Conservation (phyloP, 2,113 vertebrate species). For the Fregetta grallaria region DNA sequence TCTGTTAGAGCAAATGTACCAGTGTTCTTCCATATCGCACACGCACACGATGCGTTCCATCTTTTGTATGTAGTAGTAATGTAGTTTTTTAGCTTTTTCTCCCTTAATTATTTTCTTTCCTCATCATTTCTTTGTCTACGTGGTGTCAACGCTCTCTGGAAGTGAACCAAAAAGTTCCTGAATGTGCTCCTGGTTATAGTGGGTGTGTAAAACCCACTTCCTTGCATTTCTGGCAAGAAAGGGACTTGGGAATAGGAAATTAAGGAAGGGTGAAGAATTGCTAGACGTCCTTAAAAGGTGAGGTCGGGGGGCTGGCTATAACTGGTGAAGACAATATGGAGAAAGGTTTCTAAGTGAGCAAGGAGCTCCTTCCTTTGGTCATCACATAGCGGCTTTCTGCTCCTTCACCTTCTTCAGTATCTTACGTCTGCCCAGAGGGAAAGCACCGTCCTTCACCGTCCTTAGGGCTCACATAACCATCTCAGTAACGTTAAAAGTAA, state of each 20-base stretch:
- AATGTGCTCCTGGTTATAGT: neutral
- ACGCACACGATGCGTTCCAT: fast-evolving
- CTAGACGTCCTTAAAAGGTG: neutral
- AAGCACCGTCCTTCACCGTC: fast-evolving
- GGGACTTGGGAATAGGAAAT: neutral
- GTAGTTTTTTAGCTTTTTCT: neutral
- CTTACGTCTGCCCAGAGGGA: neutral
- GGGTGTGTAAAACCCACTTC: neutral
- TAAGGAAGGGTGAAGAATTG: neutral
- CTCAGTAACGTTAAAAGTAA: neutral
- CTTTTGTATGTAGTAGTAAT: neutral
- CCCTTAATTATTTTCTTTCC: neutral
- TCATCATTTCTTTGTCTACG: neutral
- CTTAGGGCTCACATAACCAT: neutral
- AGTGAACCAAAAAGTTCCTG: neutral
- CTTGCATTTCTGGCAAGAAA: neutral
- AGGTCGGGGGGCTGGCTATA: neutral
- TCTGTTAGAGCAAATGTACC: neutral
- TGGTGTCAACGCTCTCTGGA: neutral
- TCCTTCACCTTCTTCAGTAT: neutral
- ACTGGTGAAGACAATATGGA: neutral
- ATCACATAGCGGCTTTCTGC: fast-evolving
- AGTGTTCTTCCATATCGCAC: fast-evolving
- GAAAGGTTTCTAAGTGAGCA: neutral
- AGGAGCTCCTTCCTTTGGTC: neutral